These are phyloP conservation scores for Dendrophyllia cribrosa DNA, from an alignment of 64 coral and sea anemone species.

Conservation along the genomic window DNA sequence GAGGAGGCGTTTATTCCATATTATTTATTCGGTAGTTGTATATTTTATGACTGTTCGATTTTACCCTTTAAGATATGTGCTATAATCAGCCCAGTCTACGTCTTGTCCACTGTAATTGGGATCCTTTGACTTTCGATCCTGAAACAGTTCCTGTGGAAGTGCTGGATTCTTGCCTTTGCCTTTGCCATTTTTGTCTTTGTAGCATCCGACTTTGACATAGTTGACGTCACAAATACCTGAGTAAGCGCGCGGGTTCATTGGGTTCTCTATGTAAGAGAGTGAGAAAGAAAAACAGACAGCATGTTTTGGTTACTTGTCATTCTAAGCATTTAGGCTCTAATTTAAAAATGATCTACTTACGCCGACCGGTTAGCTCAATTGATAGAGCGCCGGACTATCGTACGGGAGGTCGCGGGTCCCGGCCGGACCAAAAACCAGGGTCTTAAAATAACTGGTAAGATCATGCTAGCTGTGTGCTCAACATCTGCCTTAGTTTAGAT, in stretches of 20 bases:
- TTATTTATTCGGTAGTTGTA: too few species aligned
- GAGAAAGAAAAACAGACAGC: background rate
- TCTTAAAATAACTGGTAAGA: too few species aligned
- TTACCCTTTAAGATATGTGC: constrained; percentile 22
- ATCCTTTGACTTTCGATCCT: background rate
- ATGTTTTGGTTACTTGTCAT: background rate
- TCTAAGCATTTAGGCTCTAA: background rate
- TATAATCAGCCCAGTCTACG: constrained; percentile 5
- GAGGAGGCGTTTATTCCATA: too few species aligned
- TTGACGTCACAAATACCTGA: constrained; percentile 8
- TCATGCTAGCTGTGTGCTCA: too few species aligned
- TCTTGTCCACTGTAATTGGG: constrained; percentile 27
- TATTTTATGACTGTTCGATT: too few species aligned
- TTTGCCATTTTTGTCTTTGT: constrained; percentile 7
- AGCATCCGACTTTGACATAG: constrained; percentile 40
- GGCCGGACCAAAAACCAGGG: too few species aligned
- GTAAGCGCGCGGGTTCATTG: background rate
- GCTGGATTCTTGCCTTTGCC: background rate
- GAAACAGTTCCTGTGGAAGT: constrained; percentile 51
- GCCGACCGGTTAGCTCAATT: too few species aligned
- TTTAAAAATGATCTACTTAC: background rate
- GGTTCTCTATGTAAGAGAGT: background rate
- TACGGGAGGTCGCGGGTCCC: too few species aligned
- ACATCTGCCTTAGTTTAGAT: too few species aligned
- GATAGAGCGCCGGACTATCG: too few species aligned